A percentile compares a stretch with the other conserved stretches of the same genome.
phyloP scores from a whole-genome alignment of 1,140 invertebrate genomes.

The Brachionus paranguensis region DNA sequence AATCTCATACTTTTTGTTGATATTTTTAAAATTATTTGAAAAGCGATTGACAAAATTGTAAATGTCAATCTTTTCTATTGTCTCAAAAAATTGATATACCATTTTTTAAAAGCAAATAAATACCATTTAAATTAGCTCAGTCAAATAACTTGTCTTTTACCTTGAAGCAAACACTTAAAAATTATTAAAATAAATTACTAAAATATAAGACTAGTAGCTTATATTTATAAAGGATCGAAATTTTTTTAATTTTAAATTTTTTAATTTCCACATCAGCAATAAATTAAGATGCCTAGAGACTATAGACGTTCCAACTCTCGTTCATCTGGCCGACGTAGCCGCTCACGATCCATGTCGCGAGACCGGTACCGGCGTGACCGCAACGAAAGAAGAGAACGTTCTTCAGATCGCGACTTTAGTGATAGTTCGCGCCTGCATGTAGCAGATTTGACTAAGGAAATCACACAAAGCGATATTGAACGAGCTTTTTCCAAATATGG shows the following conservation, averaged over 20 bases:
- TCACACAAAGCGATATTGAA: constrained; percentile 47
- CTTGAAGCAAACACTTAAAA: not conserved
- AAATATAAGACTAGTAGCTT: not conserved
- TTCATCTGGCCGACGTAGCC: not conserved
- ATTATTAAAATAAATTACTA: not conserved
- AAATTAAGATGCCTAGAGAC: constrained; percentile 13
- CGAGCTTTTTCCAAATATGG: constrained; percentile 52
- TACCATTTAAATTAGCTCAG: not conserved
- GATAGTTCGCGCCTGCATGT: constrained; percentile 49
- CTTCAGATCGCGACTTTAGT: not conserved
- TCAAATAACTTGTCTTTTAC: not conserved
- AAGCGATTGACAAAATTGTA: too few species aligned
- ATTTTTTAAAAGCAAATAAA: not conserved
- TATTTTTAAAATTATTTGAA: too few species aligned
- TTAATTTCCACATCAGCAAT: not conserved
- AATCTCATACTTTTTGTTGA: too few species aligned
- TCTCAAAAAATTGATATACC: not conserved
- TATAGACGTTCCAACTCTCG: not conserved
- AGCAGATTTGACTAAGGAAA: constrained; percentile 44
- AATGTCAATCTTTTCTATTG: too few species aligned
- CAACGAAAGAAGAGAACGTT: not conserved
- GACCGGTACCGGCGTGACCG: not conserved
- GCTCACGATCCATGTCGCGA: not conserved
- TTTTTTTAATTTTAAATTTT: not conserved
- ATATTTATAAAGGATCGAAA: not conserved